These are phyloP conservation scores for Drosophila neocordata DNA, from an alignment of 1,140 invertebrate genomes.

Conservation along the genomic window DNA sequence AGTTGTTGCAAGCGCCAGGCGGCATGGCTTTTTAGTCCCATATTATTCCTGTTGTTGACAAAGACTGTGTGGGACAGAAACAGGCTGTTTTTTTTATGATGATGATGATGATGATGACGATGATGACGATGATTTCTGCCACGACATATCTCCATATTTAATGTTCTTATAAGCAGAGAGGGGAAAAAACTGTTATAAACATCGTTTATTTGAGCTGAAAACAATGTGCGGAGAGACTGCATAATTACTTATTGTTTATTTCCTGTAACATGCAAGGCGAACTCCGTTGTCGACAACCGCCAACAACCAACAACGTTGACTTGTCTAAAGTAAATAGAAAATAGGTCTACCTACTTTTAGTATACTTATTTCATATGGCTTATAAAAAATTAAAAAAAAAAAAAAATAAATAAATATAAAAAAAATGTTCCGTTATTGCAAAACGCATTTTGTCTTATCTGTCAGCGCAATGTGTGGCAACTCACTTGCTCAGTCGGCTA, in stretches of 20 bases:
- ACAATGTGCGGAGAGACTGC: slow-evolving; percentile 23
- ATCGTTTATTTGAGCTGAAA: slow-evolving; percentile 30
- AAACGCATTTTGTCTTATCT: slow-evolving; percentile 74
- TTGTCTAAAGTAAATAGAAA: slow-evolving; percentile 55
- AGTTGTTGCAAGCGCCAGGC: slow-evolving; percentile 57
- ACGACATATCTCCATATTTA: slow-evolving; percentile 40
- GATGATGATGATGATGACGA: slow-evolving; percentile 55
- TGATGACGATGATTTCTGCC: slow-evolving; percentile 68
- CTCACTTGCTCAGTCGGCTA: slow-evolving; percentile 14
- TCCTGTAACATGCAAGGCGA: slow-evolving; percentile 70
- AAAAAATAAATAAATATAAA: no score
- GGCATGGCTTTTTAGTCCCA: slow-evolving; percentile 45
- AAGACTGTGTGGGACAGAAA: slow-evolving; percentile 31
- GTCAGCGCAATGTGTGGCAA: slow-evolving; percentile 13
- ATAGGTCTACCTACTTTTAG: slow-evolving; percentile 39
- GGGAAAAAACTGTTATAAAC: slow-evolving; percentile 41
- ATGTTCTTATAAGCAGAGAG: slow-evolving; percentile 3
- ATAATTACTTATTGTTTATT: slow-evolving; percentile 75
- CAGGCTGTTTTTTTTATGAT: slow-evolving; percentile 38
- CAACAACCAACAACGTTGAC: slow-evolving; percentile 14
- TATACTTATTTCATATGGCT: slow-evolving; percentile 36
- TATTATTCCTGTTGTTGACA: slow-evolving; percentile 61
- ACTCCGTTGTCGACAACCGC: slow-evolving; percentile 26
- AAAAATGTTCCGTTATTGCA: slow-evolving; percentile 55
- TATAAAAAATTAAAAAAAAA: slow-evolving; percentile 30